These are phyloP conservation scores for Aurelia coerulea DNA, from an alignment of 30 jellyfish, hydroid and myxozoan genomes.

Conservation along the genomic window DNA sequence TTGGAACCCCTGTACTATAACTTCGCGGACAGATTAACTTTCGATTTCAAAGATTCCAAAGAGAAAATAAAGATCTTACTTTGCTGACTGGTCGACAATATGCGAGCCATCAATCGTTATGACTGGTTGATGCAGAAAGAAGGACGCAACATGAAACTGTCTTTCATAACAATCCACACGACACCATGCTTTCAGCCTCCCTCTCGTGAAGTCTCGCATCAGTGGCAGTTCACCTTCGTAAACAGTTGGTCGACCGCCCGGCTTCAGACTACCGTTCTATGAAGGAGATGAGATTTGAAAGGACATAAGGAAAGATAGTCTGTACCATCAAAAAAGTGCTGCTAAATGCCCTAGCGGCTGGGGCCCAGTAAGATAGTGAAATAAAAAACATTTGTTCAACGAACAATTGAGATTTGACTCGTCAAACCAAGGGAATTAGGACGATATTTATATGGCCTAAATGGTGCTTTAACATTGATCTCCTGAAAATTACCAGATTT, in stretches of 20 bases:
- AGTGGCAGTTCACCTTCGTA: slow-evolving; percentile 66
- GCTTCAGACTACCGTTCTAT: slow-evolving; percentile 35
- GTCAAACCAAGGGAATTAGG: no score
- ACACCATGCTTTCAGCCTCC: slow-evolving; percentile 91
- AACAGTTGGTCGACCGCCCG: not conserved
- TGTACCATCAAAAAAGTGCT: not conserved
- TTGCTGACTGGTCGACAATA: slow-evolving; percentile 55
- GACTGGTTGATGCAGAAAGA: slow-evolving; percentile 86
- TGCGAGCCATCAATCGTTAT: slow-evolving; percentile 88
- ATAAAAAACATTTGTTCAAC: no score
- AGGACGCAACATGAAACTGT: slow-evolving; percentile 92
- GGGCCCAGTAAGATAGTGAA: not conserved
- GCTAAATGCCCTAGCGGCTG: not conserved
- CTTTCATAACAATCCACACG: slow-evolving; percentile 94
- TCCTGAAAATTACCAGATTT: no score
- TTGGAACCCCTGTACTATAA: no score
- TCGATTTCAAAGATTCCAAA: not conserved
- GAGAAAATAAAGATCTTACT: slow-evolving; percentile 29
- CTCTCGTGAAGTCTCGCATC: slow-evolving; percentile 72
- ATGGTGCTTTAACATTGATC: not conserved
- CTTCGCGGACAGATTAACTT: not conserved
- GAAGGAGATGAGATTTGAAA: not conserved
- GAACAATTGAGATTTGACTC: no score
- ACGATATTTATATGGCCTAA: no score
- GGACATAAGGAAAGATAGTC: not conserved